Evolutionary conservation across 2,888 invertebrate genomes (phyloP).

Genomic region (Tryphoninae sp.): DNA sequence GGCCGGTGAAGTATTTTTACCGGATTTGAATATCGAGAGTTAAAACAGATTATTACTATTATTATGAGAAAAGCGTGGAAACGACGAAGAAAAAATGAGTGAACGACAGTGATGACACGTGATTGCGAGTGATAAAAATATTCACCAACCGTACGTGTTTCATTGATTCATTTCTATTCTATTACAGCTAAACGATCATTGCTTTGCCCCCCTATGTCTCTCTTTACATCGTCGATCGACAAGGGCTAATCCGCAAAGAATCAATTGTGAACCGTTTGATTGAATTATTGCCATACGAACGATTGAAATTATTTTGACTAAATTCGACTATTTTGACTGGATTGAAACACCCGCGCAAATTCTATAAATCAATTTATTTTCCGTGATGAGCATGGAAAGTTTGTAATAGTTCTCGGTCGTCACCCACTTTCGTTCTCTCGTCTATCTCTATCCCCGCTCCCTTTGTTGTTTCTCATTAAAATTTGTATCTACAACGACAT

Average conservation of each 20-base stretch:
- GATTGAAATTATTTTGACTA: constrained; percentile 25
- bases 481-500: constrained; percentile 16
- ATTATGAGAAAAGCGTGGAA: constrained; percentile 9
- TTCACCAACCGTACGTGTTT: constrained; percentile 55
- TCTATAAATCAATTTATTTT: background rate
- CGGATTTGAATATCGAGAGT: background rate
- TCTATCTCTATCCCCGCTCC: background rate
- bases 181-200: constrained; percentile 17
- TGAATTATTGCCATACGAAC: constrained; percentile 59
- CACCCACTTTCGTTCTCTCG: background rate
- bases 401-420: background rate
- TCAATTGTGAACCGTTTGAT: constrained; percentile 50
- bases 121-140: constrained; percentile 49
- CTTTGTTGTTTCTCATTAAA: background rate
- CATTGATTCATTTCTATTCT: constrained; percentile 47
- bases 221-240: constrained; percentile 10
- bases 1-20: background rate
- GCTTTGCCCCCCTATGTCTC: constrained; percentile 5
- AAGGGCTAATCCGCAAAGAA: constrained; percentile 41
- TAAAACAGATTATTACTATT: background rate
- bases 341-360: constrained; percentile 1
- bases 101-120: constrained; percentile 45
- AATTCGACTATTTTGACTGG: background rate
- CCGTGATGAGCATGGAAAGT: constrained; percentile 8
- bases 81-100: constrained; percentile 12